Percentiles rank a stretch among this genome's conserved stretches.
Evolutionary conservation across 2,113 vertebrate species (phyloP).

Genomic region (Bagarius yarrelli): DNA sequence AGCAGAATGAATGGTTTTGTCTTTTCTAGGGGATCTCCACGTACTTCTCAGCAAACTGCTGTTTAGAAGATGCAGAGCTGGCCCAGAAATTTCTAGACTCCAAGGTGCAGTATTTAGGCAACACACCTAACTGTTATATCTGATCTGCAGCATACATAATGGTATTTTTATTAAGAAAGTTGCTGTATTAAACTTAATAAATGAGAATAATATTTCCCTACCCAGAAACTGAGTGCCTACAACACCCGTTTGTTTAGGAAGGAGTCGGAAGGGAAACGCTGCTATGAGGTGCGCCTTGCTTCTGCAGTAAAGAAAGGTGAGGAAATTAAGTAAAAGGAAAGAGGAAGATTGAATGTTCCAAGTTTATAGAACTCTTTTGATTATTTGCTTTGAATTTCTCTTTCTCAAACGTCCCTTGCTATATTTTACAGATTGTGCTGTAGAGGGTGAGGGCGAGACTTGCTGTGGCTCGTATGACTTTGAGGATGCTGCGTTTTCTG

Average conservation of each 20-base stretch:
- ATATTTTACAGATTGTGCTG: conserved; percentile 65
- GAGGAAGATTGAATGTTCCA: background rate
- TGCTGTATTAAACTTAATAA: too few relatives aligned
- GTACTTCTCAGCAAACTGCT: conserved; percentile 87
- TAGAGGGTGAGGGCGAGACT: conserved; percentile 68
- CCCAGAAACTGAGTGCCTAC: conserved; percentile 86
- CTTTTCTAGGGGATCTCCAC: conserved; percentile 79
- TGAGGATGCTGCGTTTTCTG: conserved; percentile 74
- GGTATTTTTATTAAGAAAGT: too few relatives aligned
- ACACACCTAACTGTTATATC: background rate
- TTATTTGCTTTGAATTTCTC: background rate
- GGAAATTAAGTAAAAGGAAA: conserved; percentile 5
- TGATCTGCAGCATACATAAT: too few relatives aligned
- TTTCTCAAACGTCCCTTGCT: background rate
- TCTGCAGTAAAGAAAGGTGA: conserved; percentile 81
- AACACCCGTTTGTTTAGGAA: conserved; percentile 88
- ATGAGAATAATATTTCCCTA: conserved; percentile 21
- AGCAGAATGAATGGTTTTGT: background rate
- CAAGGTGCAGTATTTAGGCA: conserved; percentile 67
- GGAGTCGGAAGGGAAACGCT: conserved; percentile 62
- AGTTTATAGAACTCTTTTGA: background rate
- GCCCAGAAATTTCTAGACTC: conserved; percentile 87
- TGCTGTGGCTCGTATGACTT: conserved; percentile 77
- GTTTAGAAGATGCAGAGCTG: conserved; percentile 83
- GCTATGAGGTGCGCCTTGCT: conserved; percentile 86